A percentile compares a stretch with the other conserved stretches of the same genome.
Evolutionary conservation across 1,140 invertebrate species (phyloP).

Genomic region (Centruroides vittatus): DNA sequence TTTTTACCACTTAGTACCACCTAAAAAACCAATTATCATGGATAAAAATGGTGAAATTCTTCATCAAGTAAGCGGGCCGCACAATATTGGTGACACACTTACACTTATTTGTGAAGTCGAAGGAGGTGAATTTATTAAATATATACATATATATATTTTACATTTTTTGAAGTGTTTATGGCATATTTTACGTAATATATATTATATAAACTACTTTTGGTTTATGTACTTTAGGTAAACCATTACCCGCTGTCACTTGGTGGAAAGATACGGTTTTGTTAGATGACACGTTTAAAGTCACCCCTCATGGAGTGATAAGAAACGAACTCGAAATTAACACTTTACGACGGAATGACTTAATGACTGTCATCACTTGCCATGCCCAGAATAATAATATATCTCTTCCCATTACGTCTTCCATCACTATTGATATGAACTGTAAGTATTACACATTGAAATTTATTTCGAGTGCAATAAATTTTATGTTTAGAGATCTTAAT

Average conservation of each 20-base stretch:
- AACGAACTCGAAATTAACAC: slow-evolving; percentile 59
- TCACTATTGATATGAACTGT: slow-evolving; percentile 23
- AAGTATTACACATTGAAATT: slow-evolving; percentile 1
- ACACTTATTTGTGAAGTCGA: slow-evolving; percentile 69
- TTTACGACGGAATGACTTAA: slow-evolving; percentile 57
- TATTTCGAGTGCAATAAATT: too few relatives aligned
- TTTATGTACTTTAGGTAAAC: slow-evolving; percentile 40
- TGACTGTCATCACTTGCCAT: slow-evolving; percentile 59
- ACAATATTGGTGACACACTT: slow-evolving; percentile 69
- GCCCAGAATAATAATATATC: slow-evolving; percentile 22
- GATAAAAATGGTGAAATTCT: slow-evolving; percentile 1
- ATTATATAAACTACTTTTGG: too few relatives aligned
- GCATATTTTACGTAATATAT: too few relatives aligned
- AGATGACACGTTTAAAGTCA: slow-evolving; percentile 59
- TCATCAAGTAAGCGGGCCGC: slow-evolving; percentile 45
- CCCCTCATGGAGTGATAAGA: slow-evolving; percentile 49
- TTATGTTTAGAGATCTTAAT: too few relatives aligned
- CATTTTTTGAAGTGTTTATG: too few relatives aligned
- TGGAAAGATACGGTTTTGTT: slow-evolving; percentile 64
- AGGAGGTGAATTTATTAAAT: slow-evolving; percentile 49
- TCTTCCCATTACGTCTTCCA: slow-evolving; percentile 16
- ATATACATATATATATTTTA: not conserved
- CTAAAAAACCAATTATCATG: not conserved
- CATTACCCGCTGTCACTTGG: slow-evolving; percentile 62
- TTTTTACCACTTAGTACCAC: not conserved